These are phyloP conservation scores for Uria aalge DNA, from an alignment of 2,113 vertebrate genomes.

Conservation along the genomic window DNA sequence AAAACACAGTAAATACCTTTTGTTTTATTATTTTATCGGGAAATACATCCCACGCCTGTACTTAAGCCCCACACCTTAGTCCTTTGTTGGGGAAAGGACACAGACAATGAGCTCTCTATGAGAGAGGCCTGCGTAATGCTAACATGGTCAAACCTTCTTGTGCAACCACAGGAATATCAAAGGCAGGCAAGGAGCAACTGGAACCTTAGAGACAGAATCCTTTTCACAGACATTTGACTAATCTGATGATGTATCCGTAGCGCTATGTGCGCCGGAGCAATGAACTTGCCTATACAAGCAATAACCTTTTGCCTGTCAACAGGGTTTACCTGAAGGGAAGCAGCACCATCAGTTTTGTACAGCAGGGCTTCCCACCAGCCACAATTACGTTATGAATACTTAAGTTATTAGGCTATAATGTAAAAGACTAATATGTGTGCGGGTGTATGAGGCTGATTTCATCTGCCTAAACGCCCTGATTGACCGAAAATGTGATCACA, in stretches of 20 bases:
- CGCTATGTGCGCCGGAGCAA: neutral
- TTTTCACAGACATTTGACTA: constrained; percentile 49
- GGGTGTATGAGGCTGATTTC: neutral
- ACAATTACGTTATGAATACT: neutral
- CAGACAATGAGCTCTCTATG: constrained; percentile 17
- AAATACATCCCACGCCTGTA: neutral
- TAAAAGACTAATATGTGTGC: neutral
- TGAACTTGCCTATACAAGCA: constrained; percentile 45
- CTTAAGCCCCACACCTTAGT: neutral
- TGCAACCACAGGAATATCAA: constrained; percentile 38
- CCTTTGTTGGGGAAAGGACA: neutral
- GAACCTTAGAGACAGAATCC: neutral
- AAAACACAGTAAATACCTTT: neutral
- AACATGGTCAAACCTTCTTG: neutral
- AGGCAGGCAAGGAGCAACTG: constrained; percentile 19
- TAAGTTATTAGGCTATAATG: neutral
- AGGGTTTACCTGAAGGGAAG: constrained; percentile 8
- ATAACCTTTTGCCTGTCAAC: constrained; percentile 5
- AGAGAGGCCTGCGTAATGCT: neutral
- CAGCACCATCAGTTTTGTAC: neutral
- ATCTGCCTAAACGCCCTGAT: neutral
- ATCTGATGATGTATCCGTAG: neutral
- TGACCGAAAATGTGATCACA: neutral
- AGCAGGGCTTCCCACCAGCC: neutral
- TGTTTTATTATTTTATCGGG: neutral